A percentile compares a stretch with the other conserved stretches of the same genome.
Evolutionary conservation across 2,888 invertebrate genomes (phyloP).

Genomic region (Drosophila peninsularis): DNA sequence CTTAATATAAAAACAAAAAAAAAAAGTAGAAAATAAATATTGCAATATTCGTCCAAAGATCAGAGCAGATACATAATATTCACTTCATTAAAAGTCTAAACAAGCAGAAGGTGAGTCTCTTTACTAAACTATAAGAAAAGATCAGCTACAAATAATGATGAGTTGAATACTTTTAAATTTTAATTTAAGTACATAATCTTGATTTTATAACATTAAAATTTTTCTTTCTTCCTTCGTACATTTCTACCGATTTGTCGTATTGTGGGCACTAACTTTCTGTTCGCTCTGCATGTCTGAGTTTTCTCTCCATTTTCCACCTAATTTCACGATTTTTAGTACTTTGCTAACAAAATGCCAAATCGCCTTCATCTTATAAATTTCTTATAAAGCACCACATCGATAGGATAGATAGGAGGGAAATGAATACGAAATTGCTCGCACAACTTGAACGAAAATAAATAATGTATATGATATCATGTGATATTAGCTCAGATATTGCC

Average conservation of each 20-base stretch:
- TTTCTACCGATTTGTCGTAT: neutral
- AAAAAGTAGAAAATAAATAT: neutral
- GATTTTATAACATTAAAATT: no score
- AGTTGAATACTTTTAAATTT: neutral
- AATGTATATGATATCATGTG: neutral
- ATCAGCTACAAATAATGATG: neutral
- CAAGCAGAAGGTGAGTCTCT: slow-evolving; percentile 36
- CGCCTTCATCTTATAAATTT: neutral
- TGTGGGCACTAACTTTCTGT: neutral
- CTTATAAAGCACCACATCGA: neutral
- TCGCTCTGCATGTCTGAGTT: neutral
- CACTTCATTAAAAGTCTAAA: neutral
- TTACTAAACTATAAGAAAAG: neutral
- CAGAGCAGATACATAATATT: neutral
- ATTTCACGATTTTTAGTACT: neutral
- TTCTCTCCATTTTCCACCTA: neutral
- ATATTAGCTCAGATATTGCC: neutral
- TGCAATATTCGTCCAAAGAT: slow-evolving; percentile 4
- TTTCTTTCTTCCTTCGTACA: neutral
- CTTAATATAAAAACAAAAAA: slow-evolving; percentile 7
- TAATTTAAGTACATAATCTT: neutral
- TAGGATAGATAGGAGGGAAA: neutral
- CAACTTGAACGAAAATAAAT: neutral
- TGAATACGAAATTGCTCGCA: neutral
- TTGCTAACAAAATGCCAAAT: neutral